Evolutionary conservation across 2,113 vertebrate species (phyloP), one percentile per base, ranked within the genome.

Genomic region (Scolopax mira): DNA sequence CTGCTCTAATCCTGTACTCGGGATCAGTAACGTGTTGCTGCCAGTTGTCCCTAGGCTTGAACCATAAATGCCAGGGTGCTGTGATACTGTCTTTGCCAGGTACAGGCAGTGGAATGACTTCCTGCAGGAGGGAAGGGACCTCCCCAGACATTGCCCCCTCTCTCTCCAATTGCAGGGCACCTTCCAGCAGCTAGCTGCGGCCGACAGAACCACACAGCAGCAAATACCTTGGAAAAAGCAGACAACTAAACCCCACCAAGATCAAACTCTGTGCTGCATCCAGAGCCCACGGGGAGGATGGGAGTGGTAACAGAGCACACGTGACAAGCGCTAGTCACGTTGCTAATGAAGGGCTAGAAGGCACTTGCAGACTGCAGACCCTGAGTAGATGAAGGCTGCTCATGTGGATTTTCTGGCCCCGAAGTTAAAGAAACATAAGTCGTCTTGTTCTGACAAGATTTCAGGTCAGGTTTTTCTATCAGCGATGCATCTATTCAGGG

Each of bases 401-500:
- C 41, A 21, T 52, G 39, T 90, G 79, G 64, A 52, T 90, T 93
- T 96, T 90, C 75, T 95, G 75, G 42, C 72, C 85, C 79, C 71
- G 28, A 88, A 91, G 94, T 83, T 91, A 94, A 83, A 82, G 55
- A 87, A 88, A 72, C 22, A 1, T 30, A 25, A 82, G 58, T 87
- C 42, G 79, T 55, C 64, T 78, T 82, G 60, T 90, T 94, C 85
- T 88, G 35, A 52, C 35, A n/a, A 64, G 83, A 79, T 90, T 94
- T 96, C 69, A 77, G 73, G 78, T 79, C 69, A 94, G 37, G 31
- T 73, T 96, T 94, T 94, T 89, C 80, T 87, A 25, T 61, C 61
- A 51, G 83, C 74, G 48, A 48, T 58, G 35, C 71, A 54, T 66
- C 61, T 86, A 15, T 88, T 88, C 33, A 67, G 69, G 71, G 24